Percentiles rank a stretch among this genome's conserved stretches.
Evolutionary conservation across 1,140 invertebrate genomes (phyloP).

Genomic region (Pemphigus obesinymphae): DNA sequence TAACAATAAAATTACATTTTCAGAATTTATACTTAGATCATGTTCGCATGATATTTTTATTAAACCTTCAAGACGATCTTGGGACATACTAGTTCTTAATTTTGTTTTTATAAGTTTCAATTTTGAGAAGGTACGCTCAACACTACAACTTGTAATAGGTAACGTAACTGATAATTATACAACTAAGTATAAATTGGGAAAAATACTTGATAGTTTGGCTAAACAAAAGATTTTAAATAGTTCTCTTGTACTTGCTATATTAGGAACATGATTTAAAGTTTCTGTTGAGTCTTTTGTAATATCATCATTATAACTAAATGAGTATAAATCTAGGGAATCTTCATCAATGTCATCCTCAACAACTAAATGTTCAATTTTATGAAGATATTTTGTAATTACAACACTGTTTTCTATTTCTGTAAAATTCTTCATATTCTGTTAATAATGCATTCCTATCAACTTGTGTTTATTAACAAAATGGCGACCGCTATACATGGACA

Average conservation of each 20-base stretch:
- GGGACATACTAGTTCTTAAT: not conserved
- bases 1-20: not conserved
- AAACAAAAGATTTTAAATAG: not conserved
- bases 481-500: no score
- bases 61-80: not conserved
- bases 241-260: not conserved
- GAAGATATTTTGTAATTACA: not conserved
- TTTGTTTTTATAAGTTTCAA: not conserved
- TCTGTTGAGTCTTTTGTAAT: not conserved
- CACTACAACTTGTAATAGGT: not conserved
- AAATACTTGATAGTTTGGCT: not conserved
- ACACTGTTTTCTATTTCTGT: not conserved
- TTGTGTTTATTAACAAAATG: no score
- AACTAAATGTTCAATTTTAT: not conserved
- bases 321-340: not conserved
- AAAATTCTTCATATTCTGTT: not conserved
- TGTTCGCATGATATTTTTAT: not conserved
- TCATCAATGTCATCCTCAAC: not conserved
- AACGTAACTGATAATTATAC: not conserved
- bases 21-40: not conserved
- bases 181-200: slow-evolving; percentile 16
- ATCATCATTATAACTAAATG: not conserved
- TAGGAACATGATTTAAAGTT: not conserved
- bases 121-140: not conserved
- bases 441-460: not conserved